Evolutionary conservation across 2,797 vertebrate species (phyloP).

Genomic region (Argentina silus): DNA sequence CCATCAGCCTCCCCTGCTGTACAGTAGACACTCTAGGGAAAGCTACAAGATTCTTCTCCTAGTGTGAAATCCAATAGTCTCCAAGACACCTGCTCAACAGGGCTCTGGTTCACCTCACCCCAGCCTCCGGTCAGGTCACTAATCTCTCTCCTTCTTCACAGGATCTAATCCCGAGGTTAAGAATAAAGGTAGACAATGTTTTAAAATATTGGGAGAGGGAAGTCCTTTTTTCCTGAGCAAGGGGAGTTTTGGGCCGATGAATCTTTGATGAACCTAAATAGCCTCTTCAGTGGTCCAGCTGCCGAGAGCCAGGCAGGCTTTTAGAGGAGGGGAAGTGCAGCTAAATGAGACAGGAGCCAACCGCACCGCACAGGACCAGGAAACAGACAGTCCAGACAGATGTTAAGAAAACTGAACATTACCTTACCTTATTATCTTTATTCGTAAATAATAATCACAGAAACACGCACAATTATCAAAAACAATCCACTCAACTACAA

Average conservation of each 20-base stretch:
- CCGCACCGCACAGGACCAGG: too few species aligned
- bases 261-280: conserved; percentile 80
- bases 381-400: background rate
- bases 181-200: conserved; percentile 27
- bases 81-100: background rate
- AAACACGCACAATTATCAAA: background rate
- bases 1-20: too few species aligned
- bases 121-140: too few species aligned
- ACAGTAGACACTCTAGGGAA: conserved; percentile 16
- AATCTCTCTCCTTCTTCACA: conserved; percentile 23
- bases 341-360: conserved; percentile 20
- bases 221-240: conserved; percentile 29
- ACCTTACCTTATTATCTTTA: too few species aligned
- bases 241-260: conserved; percentile 65
- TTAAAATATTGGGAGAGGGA: conserved; percentile 25
- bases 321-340: conserved; percentile 53
- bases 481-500: too few species aligned
- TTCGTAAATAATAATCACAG: too few species aligned
- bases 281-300: conserved; percentile 62
- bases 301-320: conserved; percentile 55
- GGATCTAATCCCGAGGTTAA: conserved; percentile 32
- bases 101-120: background rate
- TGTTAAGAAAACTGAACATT: background rate
- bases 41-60: background rate
- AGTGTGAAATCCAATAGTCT: background rate